Evolutionary conservation across 2,797 vertebrate species (phyloP).

Genomic region (Gorsachius magnificus): DNA sequence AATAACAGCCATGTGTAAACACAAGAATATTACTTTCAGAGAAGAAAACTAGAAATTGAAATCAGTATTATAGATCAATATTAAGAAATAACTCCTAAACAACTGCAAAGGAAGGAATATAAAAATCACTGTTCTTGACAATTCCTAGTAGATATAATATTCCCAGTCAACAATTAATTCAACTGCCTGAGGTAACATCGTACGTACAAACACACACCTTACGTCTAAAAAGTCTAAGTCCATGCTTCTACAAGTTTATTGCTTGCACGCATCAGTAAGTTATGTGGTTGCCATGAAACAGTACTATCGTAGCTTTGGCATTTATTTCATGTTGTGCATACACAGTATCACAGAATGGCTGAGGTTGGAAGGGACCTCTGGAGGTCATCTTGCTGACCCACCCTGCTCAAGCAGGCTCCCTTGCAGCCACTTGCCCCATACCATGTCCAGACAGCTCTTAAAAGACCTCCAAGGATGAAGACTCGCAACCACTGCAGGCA

Average conservation of each 20-base stretch:
- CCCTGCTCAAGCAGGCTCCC: not conserved
- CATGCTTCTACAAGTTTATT: not conserved
- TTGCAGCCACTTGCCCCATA: not conserved
- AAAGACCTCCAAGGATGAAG: not conserved
- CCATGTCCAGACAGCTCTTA: not conserved
- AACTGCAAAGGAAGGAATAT: not conserved
- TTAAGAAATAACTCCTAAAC: not conserved
- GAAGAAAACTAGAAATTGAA: not conserved
- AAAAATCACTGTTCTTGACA: not conserved
- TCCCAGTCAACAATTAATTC: not conserved
- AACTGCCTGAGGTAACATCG: not conserved
- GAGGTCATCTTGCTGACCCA: not conserved
- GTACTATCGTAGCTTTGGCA: not conserved
- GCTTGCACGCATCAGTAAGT: not conserved
- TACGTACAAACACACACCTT: not conserved
- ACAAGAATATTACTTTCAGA: not conserved
- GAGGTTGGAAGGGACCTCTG: not conserved
- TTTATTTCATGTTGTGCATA: not conserved
- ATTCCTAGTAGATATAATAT: not conserved
- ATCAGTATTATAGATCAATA: not conserved
- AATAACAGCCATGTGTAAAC: not conserved
- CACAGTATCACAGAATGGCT: not conserved
- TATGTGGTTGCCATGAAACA: accelerated
- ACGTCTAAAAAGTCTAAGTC: not conserved
- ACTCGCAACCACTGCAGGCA: not conserved